Conservation (phyloP, 2,797 vertebrate species). For the Champsocephalus esox region DNA sequence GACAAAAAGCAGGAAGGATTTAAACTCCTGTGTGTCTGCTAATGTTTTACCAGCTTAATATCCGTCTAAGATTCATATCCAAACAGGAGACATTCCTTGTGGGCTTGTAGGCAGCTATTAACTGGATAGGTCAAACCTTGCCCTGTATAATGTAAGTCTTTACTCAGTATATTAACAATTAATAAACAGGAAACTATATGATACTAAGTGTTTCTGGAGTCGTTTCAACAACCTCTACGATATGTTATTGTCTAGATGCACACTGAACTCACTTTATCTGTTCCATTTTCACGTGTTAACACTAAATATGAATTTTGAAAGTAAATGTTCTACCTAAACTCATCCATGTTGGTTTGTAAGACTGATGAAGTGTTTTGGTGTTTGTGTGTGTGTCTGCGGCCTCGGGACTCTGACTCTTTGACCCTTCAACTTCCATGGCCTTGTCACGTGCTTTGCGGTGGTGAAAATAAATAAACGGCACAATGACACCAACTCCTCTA, state of each 20-base stretch:
- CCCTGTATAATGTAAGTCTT: not conserved
- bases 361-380: slow-evolving; percentile 96
- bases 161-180: too few relatives aligned
- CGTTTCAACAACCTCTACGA: too few relatives aligned
- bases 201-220: too few relatives aligned
- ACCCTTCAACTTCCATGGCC: slow-evolving; percentile 87
- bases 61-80: not conserved
- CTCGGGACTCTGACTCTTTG: slow-evolving; percentile 85
- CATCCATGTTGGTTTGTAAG: slow-evolving; percentile 85
- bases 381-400: slow-evolving; percentile 89
- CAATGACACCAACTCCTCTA: slow-evolving; percentile 82
- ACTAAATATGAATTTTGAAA: too few relatives aligned
- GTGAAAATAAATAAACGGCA: slow-evolving; percentile 68
- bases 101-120: not conserved
- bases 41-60: not conserved
- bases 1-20: not conserved
- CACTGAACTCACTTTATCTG: too few relatives aligned
- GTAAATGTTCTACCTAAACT: too few relatives aligned
- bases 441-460: slow-evolving; percentile 84
- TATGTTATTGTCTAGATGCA: too few relatives aligned
- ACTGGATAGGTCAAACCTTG: not conserved
- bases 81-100: not conserved
- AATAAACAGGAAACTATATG: too few relatives aligned
- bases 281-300: too few relatives aligned
- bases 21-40: not conserved